These are phyloP conservation scores for Notodonta ziczac DNA, from an alignment of 2,888 invertebrate genomes.

Conservation along the genomic window DNA sequence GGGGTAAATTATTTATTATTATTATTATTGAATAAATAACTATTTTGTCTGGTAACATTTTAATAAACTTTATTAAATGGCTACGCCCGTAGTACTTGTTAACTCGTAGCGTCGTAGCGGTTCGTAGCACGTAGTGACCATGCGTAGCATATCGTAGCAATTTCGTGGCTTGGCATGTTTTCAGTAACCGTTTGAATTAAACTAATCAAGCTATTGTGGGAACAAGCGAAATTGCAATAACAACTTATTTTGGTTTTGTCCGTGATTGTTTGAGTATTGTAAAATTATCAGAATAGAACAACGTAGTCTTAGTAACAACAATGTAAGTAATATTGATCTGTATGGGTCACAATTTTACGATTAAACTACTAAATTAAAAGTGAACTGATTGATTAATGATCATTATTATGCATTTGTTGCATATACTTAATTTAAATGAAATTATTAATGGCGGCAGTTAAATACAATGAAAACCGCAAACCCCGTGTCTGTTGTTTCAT, in stretches of 20 bases:
- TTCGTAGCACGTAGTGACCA: slow-evolving; percentile 30
- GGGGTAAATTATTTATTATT: too few relatives aligned
- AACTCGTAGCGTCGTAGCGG: slow-evolving; percentile 25
- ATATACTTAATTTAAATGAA: too few relatives aligned
- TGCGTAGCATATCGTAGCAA: slow-evolving; percentile 23
- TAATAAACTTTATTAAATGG: not conserved
- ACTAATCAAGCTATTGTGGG: slow-evolving; percentile 26
- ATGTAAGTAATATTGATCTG: too few relatives aligned
- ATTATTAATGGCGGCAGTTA: not conserved
- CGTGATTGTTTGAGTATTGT: not conserved
- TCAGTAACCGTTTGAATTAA: slow-evolving; percentile 22
- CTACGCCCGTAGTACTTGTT: slow-evolving; percentile 12
- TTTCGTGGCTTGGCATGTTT: slow-evolving; percentile 18
- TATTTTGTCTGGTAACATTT: too few relatives aligned
- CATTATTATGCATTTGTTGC: too few relatives aligned
- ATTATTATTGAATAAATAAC: too few relatives aligned
- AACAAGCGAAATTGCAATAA: slow-evolving; percentile 16
- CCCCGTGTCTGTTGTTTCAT: not conserved
- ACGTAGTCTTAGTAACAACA: too few relatives aligned
- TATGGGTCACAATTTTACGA: too few relatives aligned
- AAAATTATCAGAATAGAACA: too few relatives aligned
- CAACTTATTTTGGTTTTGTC: not conserved
- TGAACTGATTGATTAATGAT: too few relatives aligned
- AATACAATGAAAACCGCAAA: not conserved
- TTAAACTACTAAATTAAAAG: too few relatives aligned